Evolutionary conservation across 1,140 invertebrate species (phyloP).

Genomic region (Heterodera schachtii): DNA sequence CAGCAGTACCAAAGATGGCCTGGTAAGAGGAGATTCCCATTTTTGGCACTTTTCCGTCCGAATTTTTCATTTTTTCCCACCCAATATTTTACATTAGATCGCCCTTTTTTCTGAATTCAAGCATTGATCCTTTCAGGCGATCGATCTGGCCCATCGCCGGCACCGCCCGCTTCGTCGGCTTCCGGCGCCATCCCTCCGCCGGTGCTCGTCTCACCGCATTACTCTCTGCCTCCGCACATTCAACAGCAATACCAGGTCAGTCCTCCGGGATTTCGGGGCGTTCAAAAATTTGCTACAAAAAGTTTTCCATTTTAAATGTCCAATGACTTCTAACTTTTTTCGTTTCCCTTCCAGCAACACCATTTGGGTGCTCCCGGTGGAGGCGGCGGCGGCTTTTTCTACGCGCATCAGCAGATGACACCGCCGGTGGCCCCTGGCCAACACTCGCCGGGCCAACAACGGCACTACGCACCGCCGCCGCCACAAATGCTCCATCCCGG

Average conservation of each 20-base stretch:
- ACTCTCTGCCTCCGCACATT: background rate
- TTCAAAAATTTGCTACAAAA: background rate
- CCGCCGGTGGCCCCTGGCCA: background rate
- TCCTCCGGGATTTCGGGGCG: too few species aligned
- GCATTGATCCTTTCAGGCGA: background rate
- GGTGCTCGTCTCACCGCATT: background rate
- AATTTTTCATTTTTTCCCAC: too few species aligned
- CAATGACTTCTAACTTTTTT: background rate
- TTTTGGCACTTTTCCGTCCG: too few species aligned
- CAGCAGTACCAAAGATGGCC: constrained; percentile 13
- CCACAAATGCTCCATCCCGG: constrained; percentile 8
- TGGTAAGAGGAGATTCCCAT: background rate
- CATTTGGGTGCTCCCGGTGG: too few species aligned
- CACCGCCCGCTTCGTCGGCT: too few species aligned
- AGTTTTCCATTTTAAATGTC: background rate
- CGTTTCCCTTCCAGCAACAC: background rate
- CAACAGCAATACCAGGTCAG: background rate
- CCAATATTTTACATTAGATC: too few species aligned
- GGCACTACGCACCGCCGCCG: background rate
- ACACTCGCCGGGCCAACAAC: constrained; percentile 10
- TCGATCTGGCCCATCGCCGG: background rate
- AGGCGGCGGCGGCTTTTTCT: background rate
- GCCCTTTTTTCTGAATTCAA: too few species aligned
- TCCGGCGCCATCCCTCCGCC: too few species aligned
- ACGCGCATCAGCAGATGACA: background rate